Evolutionary conservation across 2,888 invertebrate genomes (phyloP).

Genomic region (Lepidocyrtoides sp.): DNA sequence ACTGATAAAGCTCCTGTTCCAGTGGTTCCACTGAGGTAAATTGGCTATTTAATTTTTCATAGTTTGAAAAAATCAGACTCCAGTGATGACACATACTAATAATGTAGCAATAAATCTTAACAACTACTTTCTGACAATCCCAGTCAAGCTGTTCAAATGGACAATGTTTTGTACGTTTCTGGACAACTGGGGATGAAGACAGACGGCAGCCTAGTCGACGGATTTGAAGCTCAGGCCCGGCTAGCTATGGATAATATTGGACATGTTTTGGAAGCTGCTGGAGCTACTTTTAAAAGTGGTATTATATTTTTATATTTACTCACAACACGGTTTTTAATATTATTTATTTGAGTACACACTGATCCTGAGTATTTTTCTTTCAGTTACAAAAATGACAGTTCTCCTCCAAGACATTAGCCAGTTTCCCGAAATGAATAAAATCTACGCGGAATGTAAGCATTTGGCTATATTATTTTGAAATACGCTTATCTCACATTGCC

Average conservation of each 20-base stretch:
- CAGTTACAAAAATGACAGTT: conserved; percentile 95
- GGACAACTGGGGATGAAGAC: conserved; percentile 94
- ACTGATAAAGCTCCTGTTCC: conserved; percentile 73
- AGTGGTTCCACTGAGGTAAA: conserved; percentile 71
- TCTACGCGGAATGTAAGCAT: conserved; percentile 93
- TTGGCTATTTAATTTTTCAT: no score
- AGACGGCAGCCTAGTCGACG: conserved; percentile 91
- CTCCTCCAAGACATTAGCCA: conserved; percentile 93
- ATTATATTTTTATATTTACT: conserved; percentile 2
- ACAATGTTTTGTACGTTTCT: conserved; percentile 94
- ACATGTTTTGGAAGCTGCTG: conserved; percentile 91
- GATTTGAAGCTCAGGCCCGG: conserved; percentile 91
- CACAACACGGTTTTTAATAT: no score
- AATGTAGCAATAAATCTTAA: neutral
- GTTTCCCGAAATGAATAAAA: conserved; percentile 93
- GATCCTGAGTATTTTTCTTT: neutral
- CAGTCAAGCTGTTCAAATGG: conserved; percentile 95
- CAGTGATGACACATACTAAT: neutral
- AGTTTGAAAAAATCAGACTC: neutral
- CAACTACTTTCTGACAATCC: neutral
- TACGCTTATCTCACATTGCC: neutral
- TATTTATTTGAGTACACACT: neutral
- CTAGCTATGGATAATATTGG: conserved; percentile 93
- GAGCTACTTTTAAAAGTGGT: conserved; percentile 90
- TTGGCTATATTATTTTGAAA: no score